Base-by-base conservation (phyloP, 2,113 vertebrate genomes). In the Tetrao urogallus region DNA sequence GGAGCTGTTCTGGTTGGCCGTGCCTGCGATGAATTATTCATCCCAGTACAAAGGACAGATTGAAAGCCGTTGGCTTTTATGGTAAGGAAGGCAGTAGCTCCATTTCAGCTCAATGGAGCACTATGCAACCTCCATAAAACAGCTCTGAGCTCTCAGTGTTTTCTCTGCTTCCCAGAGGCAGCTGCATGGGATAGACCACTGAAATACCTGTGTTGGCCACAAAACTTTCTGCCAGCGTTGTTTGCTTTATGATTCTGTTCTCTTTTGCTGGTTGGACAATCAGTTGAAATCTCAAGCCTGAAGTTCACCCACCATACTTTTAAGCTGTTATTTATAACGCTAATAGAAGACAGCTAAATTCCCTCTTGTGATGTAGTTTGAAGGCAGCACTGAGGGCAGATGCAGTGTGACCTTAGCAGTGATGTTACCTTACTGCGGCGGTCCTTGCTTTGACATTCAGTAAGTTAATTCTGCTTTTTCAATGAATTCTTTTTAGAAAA, bases 11-110 rank as follows among this genome's bases (percentile, higher is more conserved):
- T 6, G 78, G 43, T 89, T 78, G 79, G 85, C 91, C 91, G 40
- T 77, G 72, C 75, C 89, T 92, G 72, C 73, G 13, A 71, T 90
- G 85, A 92, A 94, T 92, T 95, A 94, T 91, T 97, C 93, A 97
- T 94, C 79, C 50, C 71, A 56, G 42, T 74, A 94, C 83, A 96
- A 96, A 97, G 89, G 89, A n/a, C 67, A 93, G 84, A 94, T 94
- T 95, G 94, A 96, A 94, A 96, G 61, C 69, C 72, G 76, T 89
- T 64, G 88, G 92, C 72, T 95, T 95, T 89, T 91, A 45, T 91
- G 87, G 87, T 54, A 30, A 47, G 85, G 69, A 67, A 77, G 78
- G 89, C 87, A 74, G 89, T 45, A 63, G 85, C 87, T 95, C 67
- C 42, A 48, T 89, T 95, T 86, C 82, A 47, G 87, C 75, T 95